Base-by-base conservation (phyloP, 2,888 invertebrate genomes). In the Mythimna impura region DNA sequence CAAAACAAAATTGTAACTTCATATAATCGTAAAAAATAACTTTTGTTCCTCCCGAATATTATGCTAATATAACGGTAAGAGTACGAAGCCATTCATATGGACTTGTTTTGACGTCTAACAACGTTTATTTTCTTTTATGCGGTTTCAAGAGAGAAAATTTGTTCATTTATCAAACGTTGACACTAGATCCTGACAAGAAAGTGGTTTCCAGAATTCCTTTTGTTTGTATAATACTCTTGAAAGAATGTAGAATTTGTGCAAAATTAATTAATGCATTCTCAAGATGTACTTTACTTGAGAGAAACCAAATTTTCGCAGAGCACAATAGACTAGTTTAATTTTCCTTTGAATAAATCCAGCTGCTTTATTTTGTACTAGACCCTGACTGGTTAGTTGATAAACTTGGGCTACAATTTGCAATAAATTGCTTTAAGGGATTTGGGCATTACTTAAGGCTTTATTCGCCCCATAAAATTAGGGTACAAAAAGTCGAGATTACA, bases 11-110 rank as follows among this genome's bases (percentile, higher is more conserved):
- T 68, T 36, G 65, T 61, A 80, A 73, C 36, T 10, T 60, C 71
- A 64, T 84, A 84, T 86, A 85, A 87, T 82, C 83, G 73, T 87
- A 85, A 86, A 88, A 88, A 84, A 83, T 83, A 84, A 74, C 84
- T 87, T 88, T 88, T 85, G 84, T 89, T 83, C 83, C 81, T 71
- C 78, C 75, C 78, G 76, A 86, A 86, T 84, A 87, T 88, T 89
- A 87, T 88, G 84, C 79, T 81, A 88, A 86, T 83, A 83, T 70
- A 10, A 5, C 68, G 68, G 73, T 79, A 80, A 82, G 81, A 76
- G 77, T 73, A 79, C 50, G 75, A 82, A 73, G 83, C 85, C 85
- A 85, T 84, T 80, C 78, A 76, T 85, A 83, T 73, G 61, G 63
- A 71, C 66, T 62, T 70, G 69, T 77, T 81, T 64, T 78, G 81